Evolutionary conservation across 2,113 vertebrate genomes (phyloP).

Genomic region (Corythaeola cristata): DNA sequence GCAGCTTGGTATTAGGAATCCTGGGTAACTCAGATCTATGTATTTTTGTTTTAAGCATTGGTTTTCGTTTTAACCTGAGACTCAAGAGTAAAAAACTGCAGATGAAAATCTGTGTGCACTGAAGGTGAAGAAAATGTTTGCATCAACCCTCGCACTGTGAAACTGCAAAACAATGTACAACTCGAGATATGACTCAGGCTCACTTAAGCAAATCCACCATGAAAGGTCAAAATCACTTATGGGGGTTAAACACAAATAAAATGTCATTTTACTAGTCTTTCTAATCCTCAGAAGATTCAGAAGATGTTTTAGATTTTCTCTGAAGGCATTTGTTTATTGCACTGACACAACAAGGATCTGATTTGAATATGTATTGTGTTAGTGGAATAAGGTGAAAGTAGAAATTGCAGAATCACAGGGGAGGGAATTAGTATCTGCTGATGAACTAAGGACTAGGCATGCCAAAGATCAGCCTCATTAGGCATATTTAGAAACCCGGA

Average conservation of each 20-base stretch:
- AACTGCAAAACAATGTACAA: background rate
- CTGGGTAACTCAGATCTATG: background rate
- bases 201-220: conserved; percentile 4
- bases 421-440: background rate
- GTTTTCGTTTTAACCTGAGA: background rate
- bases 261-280: background rate
- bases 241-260: background rate
- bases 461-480: background rate
- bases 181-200: background rate
- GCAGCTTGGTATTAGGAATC: background rate
- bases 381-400: background rate
- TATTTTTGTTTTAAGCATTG: background rate
- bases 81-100: background rate
- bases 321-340: background rate
- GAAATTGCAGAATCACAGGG: background rate
- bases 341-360: background rate
- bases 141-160: background rate
- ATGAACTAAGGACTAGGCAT: background rate
- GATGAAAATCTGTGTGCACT: background rate
- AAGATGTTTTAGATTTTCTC: background rate
- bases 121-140: conserved; percentile 1
- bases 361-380: background rate
- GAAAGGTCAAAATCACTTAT: conserved; percentile 35
- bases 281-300: background rate
- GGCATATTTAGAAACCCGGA: background rate